Evolutionary conservation across 2,797 vertebrate species (phyloP), one percentile per base, ranked within the genome.

Genomic region (Enteromius trimaculatus): DNA sequence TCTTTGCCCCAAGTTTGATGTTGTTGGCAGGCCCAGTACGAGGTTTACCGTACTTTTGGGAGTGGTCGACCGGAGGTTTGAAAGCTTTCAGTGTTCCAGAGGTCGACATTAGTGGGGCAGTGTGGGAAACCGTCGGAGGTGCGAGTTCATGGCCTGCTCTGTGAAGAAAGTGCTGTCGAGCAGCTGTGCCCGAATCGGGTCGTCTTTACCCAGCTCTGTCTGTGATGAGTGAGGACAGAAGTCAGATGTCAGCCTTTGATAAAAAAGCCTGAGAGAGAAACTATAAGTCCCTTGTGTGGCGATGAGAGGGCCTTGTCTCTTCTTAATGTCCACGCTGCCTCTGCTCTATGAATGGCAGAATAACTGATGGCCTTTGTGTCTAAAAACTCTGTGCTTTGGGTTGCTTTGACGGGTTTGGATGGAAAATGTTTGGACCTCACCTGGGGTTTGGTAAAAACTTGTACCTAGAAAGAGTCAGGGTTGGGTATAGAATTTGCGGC

Each of bases 221-320:
- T 94, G 90, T 90, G 92, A 94, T 93, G 92, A 92, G 89, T 90
- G 92, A 89, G 92, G 88, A 87, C 91, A 87, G 91, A 91, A 93
- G 92, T 94, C 92, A 92, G 90, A 93, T 92, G 91, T 94, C 93
- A 92, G 90, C 87, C 91, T 92, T 92, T 93, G 92, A 92, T 92
- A 90, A 91, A 88, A 44, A 84, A 82, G 75, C 68, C 78, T 69
- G 44, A 85, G 81, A 78, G 79, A 85, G 86, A 80, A 87, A 89
- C 86, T 88, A 84, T 90, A 92, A 93, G 91, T 89, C 87, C 87
- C 87, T 88, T 88, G 51, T 84, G 85, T 91, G 87, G 88, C 84
- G 64, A 37, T 84, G 81, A 89, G 77, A 86, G 82, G 77, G 74
- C 87, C 90, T 75, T 53, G 84, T 79, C 62, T 79, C 31, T 77